Evolutionary conservation across 2,888 invertebrate species (phyloP), one percentile per base, ranked within the genome.

Genomic region (Epinotia brunnichana): DNA sequence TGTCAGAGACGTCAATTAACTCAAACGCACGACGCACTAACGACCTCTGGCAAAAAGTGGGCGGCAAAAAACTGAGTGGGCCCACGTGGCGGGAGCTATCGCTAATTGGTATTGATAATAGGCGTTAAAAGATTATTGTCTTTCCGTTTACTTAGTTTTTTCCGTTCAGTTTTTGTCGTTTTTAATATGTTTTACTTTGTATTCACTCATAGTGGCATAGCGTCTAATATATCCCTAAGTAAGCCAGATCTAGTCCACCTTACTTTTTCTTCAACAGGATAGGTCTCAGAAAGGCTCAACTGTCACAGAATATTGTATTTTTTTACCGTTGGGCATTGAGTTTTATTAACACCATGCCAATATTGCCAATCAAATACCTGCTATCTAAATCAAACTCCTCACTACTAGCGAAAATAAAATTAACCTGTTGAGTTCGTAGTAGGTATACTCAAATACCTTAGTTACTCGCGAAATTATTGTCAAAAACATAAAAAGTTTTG

Each of bases 1-100:
- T 67, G 71, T 72, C 60, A 15, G 60, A 17, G 19, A 10, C 61
- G 72, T 72, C 67, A 72, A 68, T 68, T 72, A 62, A 56, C 44
- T 17, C 17, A 39, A n/a, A 53, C 21, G 63, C 69, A 57, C 61
- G 62, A 44, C 61, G 11, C 71, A 48, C 70, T 67, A 72, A 67
- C 61, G 61, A 72, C 61, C 61, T 56, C 67, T 57, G 24, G 48
- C 48, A 59, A 67, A 56, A 57, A 67, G 24, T 51, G 41, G 64
- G 53, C 19, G 56, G 54, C 54, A 64, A 64, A 64, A 63, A 62
- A 41, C 35, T 3, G 64, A 57, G 56, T 29, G 59, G 54, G 66
- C 15, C 54, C 66, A 66, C 66, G 66, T 56, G 66, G 64, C 54
- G 41, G 54, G 17, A 53, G 39, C 39, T 15, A 60, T 29, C 66